Conservation (phyloP, 1,140 invertebrate genomes). For the Antheraea pernyi region DNA sequence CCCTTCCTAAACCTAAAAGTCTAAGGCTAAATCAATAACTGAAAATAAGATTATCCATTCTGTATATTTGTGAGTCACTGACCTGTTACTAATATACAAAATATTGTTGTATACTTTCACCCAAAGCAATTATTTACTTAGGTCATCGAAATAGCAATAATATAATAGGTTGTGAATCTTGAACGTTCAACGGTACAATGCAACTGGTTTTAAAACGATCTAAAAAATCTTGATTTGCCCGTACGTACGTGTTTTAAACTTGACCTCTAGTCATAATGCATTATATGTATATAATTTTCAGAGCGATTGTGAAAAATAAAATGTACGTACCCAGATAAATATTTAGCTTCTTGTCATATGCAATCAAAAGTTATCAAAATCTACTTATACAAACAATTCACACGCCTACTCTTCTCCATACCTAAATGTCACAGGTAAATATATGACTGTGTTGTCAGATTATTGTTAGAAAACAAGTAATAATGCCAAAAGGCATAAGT, state of each 20-base stretch:
- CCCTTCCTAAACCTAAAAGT: too few relatives aligned
- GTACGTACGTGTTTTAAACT: not conserved
- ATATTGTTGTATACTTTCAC: not conserved
- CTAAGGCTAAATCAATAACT: constrained; percentile 12
- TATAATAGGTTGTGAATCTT: not conserved
- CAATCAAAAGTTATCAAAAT: not conserved
- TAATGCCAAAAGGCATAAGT: too few relatives aligned
- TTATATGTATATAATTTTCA: not conserved
- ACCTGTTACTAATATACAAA: not conserved
- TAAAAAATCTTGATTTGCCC: not conserved
- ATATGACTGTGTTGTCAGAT: too few relatives aligned
- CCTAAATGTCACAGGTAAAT: too few relatives aligned
- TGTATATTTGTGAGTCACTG: not conserved
- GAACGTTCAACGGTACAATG: not conserved
- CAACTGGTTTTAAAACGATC: not conserved
- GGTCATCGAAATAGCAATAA: not conserved
- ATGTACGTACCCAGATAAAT: not conserved
- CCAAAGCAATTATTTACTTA: not conserved
- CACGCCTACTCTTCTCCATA: not conserved
- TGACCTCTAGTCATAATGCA: not conserved
- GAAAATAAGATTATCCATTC: constrained; percentile 17
- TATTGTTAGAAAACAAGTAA: too few relatives aligned
- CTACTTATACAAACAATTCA: not conserved
- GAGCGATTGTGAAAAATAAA: not conserved
- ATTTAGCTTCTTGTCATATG: not conserved